Conservation (phyloP, 2,797 vertebrate genomes). For the Salarias fasciatus region DNA sequence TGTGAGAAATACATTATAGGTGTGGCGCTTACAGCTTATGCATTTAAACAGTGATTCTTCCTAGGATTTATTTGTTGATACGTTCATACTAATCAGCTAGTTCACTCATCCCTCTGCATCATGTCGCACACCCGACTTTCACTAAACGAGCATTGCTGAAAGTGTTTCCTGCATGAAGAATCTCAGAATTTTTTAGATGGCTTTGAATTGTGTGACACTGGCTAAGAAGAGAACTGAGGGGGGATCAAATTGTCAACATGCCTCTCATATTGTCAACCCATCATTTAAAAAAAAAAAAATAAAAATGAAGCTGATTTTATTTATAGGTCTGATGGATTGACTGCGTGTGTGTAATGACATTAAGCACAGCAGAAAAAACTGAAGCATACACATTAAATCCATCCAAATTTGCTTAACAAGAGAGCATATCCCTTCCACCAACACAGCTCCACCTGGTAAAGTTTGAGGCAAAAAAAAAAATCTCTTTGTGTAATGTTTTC, state of each 20-base stretch:
- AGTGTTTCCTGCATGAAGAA: background rate
- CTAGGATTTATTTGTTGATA: no score
- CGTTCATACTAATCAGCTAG: no score
- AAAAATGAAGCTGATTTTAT: slow-evolving; percentile 44
- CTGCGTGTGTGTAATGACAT: slow-evolving; percentile 54
- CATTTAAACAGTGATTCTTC: no score
- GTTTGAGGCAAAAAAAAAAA: no score
- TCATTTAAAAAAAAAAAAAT: slow-evolving; percentile 70
- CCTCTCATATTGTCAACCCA: slow-evolving; percentile 69
- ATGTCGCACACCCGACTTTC: no score
- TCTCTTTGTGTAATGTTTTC: no score
- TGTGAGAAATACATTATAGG: no score
- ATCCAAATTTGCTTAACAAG: slow-evolving; percentile 30
- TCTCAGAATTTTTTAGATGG: slow-evolving; percentile 44
- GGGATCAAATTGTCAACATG: slow-evolving; percentile 63
- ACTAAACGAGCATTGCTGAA: no score
- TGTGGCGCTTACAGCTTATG: no score
- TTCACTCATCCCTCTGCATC: no score
- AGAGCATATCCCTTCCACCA: slow-evolving; percentile 31
- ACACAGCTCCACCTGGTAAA: slow-evolving; percentile 27
- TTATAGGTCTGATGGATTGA: slow-evolving; percentile 61
- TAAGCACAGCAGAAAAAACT: no score
- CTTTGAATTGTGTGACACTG: slow-evolving; percentile 50
- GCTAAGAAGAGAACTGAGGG: slow-evolving; percentile 11
- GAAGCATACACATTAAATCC: slow-evolving; percentile 22